Percentiles rank a stretch among this genome's conserved stretches.
Conservation (phyloP, 53 echinoderm and acorn worm species). For the Mesocentrotus franciscanus region DNA sequence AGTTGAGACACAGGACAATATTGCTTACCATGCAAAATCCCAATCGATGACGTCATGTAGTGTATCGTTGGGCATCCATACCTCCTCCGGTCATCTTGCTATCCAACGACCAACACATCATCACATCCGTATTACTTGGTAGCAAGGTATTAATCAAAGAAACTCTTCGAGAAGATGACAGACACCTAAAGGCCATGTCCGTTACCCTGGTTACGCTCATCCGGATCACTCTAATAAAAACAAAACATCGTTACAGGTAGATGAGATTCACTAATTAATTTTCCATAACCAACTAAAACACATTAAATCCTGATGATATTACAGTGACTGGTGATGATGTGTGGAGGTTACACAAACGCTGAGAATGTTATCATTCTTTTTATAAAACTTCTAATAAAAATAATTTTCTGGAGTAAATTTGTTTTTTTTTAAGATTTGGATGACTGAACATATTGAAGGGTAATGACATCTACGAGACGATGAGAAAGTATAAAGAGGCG, state of each 20-base stretch:
- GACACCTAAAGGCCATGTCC: not conserved
- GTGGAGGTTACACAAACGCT: not conserved
- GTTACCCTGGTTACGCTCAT: slow-evolving; percentile 2
- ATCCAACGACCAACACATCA: not conserved
- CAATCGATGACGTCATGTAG: too few species aligned
- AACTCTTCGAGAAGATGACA: not conserved
- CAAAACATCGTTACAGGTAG: not conserved
- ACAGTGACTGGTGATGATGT: not conserved
- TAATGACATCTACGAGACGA: not conserved
- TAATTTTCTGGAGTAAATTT: not conserved
- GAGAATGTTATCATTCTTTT: not conserved
- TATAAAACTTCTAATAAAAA: not conserved
- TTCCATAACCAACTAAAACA: not conserved
- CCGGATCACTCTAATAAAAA: not conserved
- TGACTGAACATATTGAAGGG: not conserved
- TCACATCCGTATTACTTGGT: not conserved
- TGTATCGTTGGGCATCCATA: too few species aligned
- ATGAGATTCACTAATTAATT: not conserved
- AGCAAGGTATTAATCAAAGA: not conserved
- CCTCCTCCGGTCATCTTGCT: not conserved
- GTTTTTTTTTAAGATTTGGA: not conserved
- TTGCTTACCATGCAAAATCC: too few species aligned
- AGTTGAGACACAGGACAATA: too few species aligned
- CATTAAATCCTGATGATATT: not conserved
- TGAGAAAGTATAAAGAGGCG: slow-evolving; percentile 7